Percentiles rank a stretch among this genome's conserved stretches.
These are phyloP conservation scores for Toxostoma redivivum DNA, from an alignment of 2,113 vertebrate species.

Conservation along the genomic window DNA sequence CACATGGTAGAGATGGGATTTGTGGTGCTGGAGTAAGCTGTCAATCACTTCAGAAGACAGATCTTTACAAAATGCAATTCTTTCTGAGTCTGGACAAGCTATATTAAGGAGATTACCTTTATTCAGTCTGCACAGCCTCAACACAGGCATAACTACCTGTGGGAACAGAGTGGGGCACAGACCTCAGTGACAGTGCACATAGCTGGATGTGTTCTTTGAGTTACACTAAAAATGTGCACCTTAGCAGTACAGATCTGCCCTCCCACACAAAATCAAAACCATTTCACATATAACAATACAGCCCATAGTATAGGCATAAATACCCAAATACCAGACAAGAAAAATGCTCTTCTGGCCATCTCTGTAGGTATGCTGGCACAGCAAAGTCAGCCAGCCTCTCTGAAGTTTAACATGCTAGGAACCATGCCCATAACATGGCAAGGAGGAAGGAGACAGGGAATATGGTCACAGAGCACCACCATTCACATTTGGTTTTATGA, in stretches of 20 bases:
- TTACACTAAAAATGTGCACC: neutral
- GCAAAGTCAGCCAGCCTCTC: neutral
- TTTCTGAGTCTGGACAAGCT: neutral
- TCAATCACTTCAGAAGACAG: neutral
- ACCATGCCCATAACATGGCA: neutral
- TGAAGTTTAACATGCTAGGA: neutral
- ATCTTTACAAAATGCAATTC: neutral
- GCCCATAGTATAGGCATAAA: neutral
- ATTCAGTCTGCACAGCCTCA: neutral
- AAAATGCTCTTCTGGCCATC: neutral
- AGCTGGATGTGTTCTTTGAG: neutral
- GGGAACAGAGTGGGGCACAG: neutral
- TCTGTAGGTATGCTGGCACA: neutral
- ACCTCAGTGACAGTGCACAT: accelerated
- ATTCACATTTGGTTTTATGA: neutral
- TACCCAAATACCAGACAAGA: neutral
- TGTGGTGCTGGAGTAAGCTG: neutral
- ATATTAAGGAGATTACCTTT: neutral
- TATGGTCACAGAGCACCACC: neutral
- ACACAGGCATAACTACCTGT: accelerated
- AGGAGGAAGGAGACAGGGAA: neutral
- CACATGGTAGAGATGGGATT: neutral
- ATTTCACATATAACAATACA: neutral
- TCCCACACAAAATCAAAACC: neutral
- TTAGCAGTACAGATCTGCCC: neutral